Percentiles rank a stretch among this genome's conserved stretches.
Evolutionary conservation across 2,888 invertebrate species (phyloP).

Genomic region (Hemithea aestivaria): DNA sequence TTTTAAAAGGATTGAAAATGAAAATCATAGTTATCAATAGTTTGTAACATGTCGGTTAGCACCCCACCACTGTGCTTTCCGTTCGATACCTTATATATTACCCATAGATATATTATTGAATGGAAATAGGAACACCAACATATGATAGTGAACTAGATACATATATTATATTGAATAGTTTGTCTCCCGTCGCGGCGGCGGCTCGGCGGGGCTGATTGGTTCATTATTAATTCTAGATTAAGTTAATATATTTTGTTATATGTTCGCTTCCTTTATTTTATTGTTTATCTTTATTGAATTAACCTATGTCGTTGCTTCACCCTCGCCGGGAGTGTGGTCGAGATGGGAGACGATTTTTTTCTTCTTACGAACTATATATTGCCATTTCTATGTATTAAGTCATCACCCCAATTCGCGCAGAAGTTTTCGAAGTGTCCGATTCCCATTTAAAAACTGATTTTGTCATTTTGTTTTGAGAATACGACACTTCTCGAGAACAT

Average conservation of each 20-base stretch:
- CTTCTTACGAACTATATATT: constrained; percentile 48
- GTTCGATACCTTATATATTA: constrained; percentile 51
- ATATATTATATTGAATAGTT: constrained; percentile 60
- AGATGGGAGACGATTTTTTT: constrained; percentile 36
- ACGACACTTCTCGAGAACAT: too few relatives aligned
- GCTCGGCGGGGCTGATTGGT: constrained; percentile 51
- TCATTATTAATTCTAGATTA: constrained; percentile 58
- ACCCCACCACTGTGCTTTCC: constrained; percentile 43
- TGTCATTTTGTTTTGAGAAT: too few relatives aligned
- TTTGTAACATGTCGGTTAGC: constrained; percentile 45
- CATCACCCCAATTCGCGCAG: too few relatives aligned
- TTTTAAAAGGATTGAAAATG: constrained; percentile 49
- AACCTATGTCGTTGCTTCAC: constrained; percentile 46
- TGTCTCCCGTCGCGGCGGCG: constrained; percentile 40
- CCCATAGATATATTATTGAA: constrained; percentile 65
- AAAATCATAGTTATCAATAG: constrained; percentile 66
- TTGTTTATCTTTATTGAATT: constrained; percentile 54
- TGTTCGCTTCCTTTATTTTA: constrained; percentile 62
- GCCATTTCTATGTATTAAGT: constrained; percentile 32
- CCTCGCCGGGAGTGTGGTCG: constrained; percentile 42
- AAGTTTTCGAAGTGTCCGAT: too few relatives aligned
- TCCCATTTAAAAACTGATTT: too few relatives aligned
- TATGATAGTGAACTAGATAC: constrained; percentile 71
- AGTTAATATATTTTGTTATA: constrained; percentile 70
- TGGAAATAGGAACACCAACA: constrained; percentile 76